Evolutionary conservation across 2,113 vertebrate species (phyloP).

Genomic region (Malaclemys terrapin): DNA sequence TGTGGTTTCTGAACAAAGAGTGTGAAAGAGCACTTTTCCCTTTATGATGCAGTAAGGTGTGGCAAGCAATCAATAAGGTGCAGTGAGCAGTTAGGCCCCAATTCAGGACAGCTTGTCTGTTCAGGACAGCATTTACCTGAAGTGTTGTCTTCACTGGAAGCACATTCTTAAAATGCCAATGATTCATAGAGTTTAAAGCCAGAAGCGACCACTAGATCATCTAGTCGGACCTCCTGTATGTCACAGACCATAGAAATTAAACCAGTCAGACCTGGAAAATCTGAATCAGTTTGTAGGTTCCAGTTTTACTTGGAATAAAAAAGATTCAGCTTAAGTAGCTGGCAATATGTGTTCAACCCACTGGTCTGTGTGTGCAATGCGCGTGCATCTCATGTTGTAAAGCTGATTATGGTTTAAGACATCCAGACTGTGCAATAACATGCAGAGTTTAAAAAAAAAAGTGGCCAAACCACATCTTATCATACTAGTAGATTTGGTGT

Average conservation of each 20-base stretch:
- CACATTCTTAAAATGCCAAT: not conserved
- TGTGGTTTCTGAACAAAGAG: too few relatives aligned
- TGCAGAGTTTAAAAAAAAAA: not conserved
- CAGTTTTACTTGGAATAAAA: not conserved
- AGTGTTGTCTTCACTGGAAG: not conserved
- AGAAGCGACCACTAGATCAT: not conserved
- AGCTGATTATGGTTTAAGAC: not conserved
- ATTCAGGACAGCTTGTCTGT: not conserved
- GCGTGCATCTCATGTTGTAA: not conserved
- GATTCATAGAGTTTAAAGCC: not conserved
- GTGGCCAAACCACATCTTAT: not conserved
- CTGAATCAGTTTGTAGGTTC: not conserved
- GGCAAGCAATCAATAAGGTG: not conserved
- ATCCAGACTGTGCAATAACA: fast-evolving
- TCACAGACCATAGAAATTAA: not conserved
- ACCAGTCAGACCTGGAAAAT: not conserved
- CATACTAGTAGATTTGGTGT: not conserved
- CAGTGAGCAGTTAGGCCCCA: not conserved
- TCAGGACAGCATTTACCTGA: not conserved
- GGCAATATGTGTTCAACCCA: not conserved
- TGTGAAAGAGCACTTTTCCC: not conserved
- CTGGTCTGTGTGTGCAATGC: fast-evolving
- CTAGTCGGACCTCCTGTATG: too few relatives aligned
- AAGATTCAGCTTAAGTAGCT: not conserved
- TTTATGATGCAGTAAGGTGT: not conserved